Conservation (phyloP, 2,113 vertebrate species). For the Scomber japonicus region DNA sequence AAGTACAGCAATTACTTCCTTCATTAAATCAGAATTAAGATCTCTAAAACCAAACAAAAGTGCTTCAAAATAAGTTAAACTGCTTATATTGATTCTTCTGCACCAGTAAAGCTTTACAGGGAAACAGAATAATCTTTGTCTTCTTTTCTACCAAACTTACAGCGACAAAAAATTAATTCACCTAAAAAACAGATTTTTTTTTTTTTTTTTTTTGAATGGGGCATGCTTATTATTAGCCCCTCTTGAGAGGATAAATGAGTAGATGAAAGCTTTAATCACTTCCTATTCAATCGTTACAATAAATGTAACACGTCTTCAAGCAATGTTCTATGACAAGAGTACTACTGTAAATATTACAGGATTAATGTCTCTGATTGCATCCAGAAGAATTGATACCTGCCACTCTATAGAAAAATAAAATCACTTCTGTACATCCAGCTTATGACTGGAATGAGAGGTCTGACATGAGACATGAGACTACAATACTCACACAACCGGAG, state of each 20-base stretch:
- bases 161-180: background rate
- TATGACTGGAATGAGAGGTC: conserved; percentile 50
- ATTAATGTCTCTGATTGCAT: conserved; percentile 60
- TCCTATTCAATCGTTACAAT: conserved; percentile 21
- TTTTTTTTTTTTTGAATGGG: background rate
- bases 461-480: conserved; percentile 48
- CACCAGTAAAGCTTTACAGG: background rate
- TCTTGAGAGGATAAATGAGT: background rate
- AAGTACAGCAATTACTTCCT: conserved; percentile 22
- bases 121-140: background rate
- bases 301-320: conserved; percentile 30
- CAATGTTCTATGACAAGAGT: conserved; percentile 23
- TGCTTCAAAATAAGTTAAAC: conserved; percentile 44
- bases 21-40: conserved; percentile 39
- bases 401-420: conserved; percentile 78
- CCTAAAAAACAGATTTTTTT: background rate
- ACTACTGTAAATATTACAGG: conserved; percentile 79
- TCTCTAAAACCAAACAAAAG: conserved; percentile 46
- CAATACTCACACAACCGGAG: conserved; percentile 20
- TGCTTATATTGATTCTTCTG: conserved; percentile 1
- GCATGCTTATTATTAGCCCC: conserved; percentile 17
- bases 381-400: conserved; percentile 53
- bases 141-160: background rate
- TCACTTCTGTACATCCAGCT: conserved; percentile 64
- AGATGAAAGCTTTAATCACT: background rate